These are phyloP conservation scores for Esox masquinongy DNA, from an alignment of 2,797 vertebrate genomes.

Conservation along the genomic window DNA sequence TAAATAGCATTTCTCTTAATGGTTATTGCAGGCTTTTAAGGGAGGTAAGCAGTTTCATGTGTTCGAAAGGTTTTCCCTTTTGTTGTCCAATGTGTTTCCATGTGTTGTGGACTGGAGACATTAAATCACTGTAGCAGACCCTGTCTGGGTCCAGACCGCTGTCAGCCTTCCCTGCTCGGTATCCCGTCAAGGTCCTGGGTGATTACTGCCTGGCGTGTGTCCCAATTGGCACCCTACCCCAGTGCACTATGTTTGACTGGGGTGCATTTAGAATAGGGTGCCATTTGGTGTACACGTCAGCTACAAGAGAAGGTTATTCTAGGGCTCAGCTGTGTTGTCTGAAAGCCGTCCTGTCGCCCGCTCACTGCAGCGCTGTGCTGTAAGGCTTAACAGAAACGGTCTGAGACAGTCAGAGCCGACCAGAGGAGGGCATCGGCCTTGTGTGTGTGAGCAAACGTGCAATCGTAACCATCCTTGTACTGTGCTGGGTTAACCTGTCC, in stretches of 20 bases:
- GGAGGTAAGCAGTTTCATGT: constrained; percentile 7
- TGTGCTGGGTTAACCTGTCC: background rate
- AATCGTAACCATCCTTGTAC: background rate
- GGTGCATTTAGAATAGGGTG: background rate
- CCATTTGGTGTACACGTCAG: background rate
- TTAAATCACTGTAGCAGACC: constrained; percentile 31
- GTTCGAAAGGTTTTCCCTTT: background rate
- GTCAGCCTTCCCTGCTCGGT: background rate
- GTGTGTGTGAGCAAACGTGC: background rate
- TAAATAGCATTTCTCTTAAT: constrained; percentile 7
- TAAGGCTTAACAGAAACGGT: background rate
- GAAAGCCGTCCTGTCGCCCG: background rate
- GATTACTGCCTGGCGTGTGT: background rate
- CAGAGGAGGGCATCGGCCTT: background rate
- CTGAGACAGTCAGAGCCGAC: background rate
- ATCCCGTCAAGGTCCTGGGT: background rate
- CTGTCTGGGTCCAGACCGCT: background rate
- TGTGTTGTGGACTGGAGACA: constrained; percentile 14
- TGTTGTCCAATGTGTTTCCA: constrained; percentile 15
- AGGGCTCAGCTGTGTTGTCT: background rate
- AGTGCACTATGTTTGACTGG: background rate
- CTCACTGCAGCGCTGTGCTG: background rate
- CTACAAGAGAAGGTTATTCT: background rate
- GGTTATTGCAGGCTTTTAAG: constrained; percentile 4
- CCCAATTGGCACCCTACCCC: background rate